These are phyloP conservation scores for Melanitta fusca DNA, from an alignment of 2,797 vertebrate genomes.

Conservation along the genomic window DNA sequence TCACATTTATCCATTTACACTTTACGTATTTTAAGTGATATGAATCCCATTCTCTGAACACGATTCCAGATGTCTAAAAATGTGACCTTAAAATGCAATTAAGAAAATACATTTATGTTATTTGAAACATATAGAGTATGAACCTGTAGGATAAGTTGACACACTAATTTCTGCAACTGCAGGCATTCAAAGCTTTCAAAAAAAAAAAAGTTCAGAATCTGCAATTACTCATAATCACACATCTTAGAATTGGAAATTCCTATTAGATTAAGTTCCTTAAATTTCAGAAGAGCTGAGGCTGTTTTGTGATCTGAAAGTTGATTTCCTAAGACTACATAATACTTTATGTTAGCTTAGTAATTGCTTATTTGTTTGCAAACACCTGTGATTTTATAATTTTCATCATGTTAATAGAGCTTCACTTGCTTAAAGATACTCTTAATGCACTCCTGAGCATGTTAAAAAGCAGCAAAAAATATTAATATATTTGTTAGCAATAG, in stretches of 20 bases:
- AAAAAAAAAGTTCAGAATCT: not conserved
- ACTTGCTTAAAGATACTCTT: not conserved
- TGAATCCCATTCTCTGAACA: not conserved
- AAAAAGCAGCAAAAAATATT: not conserved
- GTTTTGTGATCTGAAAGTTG: not conserved
- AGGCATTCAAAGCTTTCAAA: not conserved
- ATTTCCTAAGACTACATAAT: not conserved
- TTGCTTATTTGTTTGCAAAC: not conserved
- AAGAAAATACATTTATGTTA: not conserved
- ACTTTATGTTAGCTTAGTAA: not conserved
- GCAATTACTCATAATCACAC: not conserved
- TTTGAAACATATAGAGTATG: not conserved
- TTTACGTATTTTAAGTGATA: not conserved
- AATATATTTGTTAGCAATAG: not conserved
- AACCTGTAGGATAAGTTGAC: not conserved
- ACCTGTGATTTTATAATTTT: not conserved
- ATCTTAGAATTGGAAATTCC: not conserved
- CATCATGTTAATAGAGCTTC: not conserved
- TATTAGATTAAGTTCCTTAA: not conserved
- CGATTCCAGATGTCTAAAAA: not conserved
- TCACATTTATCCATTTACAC: not conserved
- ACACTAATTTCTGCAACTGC: not conserved
- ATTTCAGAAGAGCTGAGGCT: not conserved
- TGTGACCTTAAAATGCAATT: not conserved
- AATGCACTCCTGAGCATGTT: not conserved